Base-by-base conservation (phyloP, 2,113 vertebrate genomes). In the Xerus inauris region DNA sequence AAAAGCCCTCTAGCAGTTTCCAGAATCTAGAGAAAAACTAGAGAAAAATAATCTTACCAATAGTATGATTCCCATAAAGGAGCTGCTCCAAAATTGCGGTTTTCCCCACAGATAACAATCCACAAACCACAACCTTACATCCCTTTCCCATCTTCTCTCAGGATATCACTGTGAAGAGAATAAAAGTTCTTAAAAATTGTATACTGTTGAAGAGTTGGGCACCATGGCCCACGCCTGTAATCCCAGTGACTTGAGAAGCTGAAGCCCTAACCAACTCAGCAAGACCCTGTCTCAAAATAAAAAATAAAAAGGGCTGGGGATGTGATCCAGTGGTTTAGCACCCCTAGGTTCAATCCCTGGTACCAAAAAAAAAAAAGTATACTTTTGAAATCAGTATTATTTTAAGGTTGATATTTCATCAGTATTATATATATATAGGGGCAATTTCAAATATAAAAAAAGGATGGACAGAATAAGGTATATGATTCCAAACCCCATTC, bases 101-200 rank as follows among this genome's bases (percentile, higher is more conserved):
- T 97, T 99, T 99, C 12, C 99, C 99, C 73, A 99, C 99, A 6
- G 99, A 99, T 38, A 99, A 95, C 98, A 99, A 98, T 83, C 99
- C 99, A 96, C 99, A 99, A 38, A 99, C 99, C 95, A 99, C 99
- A 20, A 99, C 99, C 97, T 99, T 99, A 98, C 99, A 99, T 77
- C 99, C 99, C 95, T 99, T 99, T 0, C 99, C 99, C 99, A 99
- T 99, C 26, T 83, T 93, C 75, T 67, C 87, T 80, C 0, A 11
- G 10, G 57, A 20, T 40, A 30, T 35, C 73, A 28, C 97, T 97
- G 84, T 80, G 69, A 89, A 95, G 38, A 96, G 80, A 91, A 93
- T 0, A 76, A 8, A 87, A 73, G 54, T 26, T 8, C 54, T 90
- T 82, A 65, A 87, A 87, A 57, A 47, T 12, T 26, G 22, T 13